Conservation (phyloP, 2,113 vertebrate species). For the Illadopsis cleaveri region DNA sequence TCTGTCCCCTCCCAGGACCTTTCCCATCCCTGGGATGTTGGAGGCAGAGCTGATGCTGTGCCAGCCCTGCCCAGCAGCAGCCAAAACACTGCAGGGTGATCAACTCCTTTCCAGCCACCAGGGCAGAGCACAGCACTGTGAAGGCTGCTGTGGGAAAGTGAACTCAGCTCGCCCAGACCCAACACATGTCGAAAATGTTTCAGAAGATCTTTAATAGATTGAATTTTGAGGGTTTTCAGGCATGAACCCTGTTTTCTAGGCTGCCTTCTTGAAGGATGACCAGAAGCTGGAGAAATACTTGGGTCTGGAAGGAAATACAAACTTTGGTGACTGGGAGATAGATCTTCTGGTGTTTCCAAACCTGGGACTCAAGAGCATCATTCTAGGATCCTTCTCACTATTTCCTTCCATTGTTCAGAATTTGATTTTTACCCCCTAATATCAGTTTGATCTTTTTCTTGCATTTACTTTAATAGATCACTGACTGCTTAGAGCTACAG, state of each 20-base stretch:
- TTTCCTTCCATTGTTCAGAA: neutral
- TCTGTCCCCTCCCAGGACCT: neutral
- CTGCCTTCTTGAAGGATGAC: neutral
- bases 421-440: neutral
- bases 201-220: neutral
- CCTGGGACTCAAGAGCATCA: neutral
- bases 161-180: neutral
- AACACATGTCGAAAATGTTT: fast-evolving
- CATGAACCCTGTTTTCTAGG: neutral
- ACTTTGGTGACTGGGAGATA: neutral
- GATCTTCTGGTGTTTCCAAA: neutral
- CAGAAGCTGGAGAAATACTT: neutral
- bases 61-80: neutral
- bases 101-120: neutral
- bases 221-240: neutral
- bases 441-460: neutral
- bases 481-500: neutral
- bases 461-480: neutral
- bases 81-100: neutral
- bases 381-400: neutral
- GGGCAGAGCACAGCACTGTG: neutral
- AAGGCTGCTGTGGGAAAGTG: neutral
- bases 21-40: neutral
- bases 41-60: neutral
- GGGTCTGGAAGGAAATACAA: neutral